phyloP scores from a whole-genome alignment of 1,140 invertebrate species.

The Pseudomyrmex dendroicus region DNA sequence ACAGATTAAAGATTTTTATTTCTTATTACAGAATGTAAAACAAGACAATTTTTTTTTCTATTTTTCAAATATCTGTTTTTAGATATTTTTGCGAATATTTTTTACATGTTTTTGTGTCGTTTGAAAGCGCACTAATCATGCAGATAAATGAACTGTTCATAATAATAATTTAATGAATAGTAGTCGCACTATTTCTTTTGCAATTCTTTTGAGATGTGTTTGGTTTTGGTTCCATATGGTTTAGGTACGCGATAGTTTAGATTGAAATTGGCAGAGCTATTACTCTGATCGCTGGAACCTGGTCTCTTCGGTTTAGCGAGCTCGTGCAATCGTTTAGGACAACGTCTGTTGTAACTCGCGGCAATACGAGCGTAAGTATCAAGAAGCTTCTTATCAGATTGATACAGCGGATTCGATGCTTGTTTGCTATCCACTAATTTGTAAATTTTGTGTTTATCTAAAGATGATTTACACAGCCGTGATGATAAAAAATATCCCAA shows the following conservation, averaged over 20 bases:
- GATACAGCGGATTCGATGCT: slow-evolving; percentile 43
- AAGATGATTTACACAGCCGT: slow-evolving; percentile 11
- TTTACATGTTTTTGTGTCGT: neutral
- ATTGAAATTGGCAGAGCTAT: slow-evolving; percentile 14
- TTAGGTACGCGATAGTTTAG: slow-evolving; percentile 59
- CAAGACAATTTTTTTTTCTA: neutral
- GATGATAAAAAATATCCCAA: neutral
- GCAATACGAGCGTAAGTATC: slow-evolving; percentile 72
- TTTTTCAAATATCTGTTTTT: neutral
- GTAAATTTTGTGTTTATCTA: neutral
- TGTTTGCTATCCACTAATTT: slow-evolving; percentile 67
- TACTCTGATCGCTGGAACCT: neutral
- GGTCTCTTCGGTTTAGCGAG: slow-evolving; percentile 66
- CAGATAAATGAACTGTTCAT: neutral
- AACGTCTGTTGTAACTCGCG: slow-evolving; percentile 65
- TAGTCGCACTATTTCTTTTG: neutral
- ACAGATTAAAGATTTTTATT: no score
- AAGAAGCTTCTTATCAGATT: slow-evolving; percentile 59
- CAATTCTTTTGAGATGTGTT: neutral
- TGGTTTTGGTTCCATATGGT: neutral
- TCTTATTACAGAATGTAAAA: no score
- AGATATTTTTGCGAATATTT: neutral
- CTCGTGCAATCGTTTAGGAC: slow-evolving; percentile 65
- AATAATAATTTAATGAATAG: neutral
- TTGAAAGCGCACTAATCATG: neutral